A percentile compares a stretch with the other conserved stretches of the same genome.
Conservation (phyloP, 2,113 vertebrate genomes). For the Saimiri boliviensis region DNA sequence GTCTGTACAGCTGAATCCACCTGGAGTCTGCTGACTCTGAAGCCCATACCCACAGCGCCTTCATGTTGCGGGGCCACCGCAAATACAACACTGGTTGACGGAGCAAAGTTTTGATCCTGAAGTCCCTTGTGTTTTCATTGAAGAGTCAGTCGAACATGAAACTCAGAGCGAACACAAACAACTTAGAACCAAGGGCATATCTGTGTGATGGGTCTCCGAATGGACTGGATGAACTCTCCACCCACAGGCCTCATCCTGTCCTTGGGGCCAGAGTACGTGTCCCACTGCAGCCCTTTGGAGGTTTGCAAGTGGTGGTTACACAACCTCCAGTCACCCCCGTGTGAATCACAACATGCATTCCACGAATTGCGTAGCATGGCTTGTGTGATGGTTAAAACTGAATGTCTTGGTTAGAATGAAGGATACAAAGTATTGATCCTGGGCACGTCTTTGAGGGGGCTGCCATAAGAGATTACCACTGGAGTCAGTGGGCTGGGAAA, state of each 20-base stretch:
- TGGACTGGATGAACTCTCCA: accelerated
- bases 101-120: not conserved
- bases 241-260: not conserved
- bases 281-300: not conserved
- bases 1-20: no score
- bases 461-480: no score
- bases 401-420: no score
- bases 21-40: not conserved
- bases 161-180: not conserved
- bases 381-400: no score
- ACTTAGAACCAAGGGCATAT: not conserved
- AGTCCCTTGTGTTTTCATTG: not conserved
- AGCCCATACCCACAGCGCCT: not conserved
- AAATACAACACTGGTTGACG: accelerated
- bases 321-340: not conserved
- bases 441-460: no score
- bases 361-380: no score
- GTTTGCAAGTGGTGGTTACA: not conserved
- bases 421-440: no score
- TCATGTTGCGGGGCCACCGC: not conserved
- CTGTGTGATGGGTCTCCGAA: not conserved
- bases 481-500: no score
- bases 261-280: accelerated
- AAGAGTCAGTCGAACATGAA: not conserved
- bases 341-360: no score